Evolutionary conservation across 2,113 vertebrate species (phyloP).

Genomic region (Rhodinocichla rosea): DNA sequence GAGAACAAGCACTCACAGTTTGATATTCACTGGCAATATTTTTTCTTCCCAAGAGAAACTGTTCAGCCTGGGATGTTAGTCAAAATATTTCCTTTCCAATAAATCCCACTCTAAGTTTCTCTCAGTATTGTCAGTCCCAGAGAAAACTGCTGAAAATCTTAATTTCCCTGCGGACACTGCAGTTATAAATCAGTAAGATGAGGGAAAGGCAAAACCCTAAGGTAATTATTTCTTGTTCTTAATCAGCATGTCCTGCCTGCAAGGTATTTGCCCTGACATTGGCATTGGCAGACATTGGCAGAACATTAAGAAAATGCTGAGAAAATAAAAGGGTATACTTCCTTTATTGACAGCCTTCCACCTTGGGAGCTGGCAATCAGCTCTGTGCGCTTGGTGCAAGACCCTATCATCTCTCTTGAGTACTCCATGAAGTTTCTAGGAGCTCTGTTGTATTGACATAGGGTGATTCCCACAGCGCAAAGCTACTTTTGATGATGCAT

Average conservation of each 20-base stretch:
- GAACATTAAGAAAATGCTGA: background rate
- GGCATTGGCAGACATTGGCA: background rate
- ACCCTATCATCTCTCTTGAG: background rate
- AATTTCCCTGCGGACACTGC: background rate
- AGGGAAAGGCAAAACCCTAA: background rate
- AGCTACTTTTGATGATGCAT: accelerated
- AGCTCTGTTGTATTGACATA: background rate
- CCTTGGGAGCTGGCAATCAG: background rate
- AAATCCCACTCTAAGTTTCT: background rate
- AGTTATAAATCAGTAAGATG: background rate
- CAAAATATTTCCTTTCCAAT: background rate
- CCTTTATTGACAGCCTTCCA: background rate
- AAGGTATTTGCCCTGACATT: background rate
- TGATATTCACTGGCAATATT: background rate
- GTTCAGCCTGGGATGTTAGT: background rate
- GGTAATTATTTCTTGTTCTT: background rate
- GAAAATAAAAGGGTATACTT: background rate
- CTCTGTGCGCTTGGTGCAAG: background rate
- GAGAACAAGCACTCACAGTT: background rate
- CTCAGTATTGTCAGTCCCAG: background rate
- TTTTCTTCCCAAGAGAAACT: background rate
- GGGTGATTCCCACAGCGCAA: background rate
- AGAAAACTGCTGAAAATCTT: background rate
- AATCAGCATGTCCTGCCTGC: background rate
- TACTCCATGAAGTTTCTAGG: background rate